Percentiles rank a stretch among this genome's conserved stretches.
Evolutionary conservation across 2,888 invertebrate genomes (phyloP).

Genomic region (Polymixis flavicincta): DNA sequence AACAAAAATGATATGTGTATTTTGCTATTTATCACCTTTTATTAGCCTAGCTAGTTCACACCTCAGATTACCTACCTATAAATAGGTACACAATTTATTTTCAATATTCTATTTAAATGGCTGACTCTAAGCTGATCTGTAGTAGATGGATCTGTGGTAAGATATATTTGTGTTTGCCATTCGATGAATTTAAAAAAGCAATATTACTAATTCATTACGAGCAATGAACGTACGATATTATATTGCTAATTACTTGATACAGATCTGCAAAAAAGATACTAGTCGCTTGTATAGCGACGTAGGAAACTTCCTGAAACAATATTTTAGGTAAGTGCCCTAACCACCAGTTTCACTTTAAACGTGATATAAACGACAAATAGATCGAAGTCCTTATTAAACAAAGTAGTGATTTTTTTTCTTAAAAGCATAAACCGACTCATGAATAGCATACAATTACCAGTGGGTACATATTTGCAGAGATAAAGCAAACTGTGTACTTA

Average conservation of each 20-base stretch:
- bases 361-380: background rate
- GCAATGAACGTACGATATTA: background rate
- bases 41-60: conserved; percentile 15
- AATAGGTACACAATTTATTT: background rate
- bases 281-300: background rate
- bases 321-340: background rate
- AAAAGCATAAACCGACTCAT: background rate
- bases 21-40: conserved; percentile 5
- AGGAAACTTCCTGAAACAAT: background rate
- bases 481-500: background rate
- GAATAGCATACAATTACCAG: background rate
- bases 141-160: background rate
- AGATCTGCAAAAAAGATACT: background rate
- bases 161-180: background rate
- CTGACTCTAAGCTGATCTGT: background rate
- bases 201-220: background rate
- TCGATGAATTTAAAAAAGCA: background rate
- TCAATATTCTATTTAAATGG: conserved; percentile 3
- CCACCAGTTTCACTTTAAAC: background rate
- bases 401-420: background rate
- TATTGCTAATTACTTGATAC: background rate
- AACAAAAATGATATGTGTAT: background rate
- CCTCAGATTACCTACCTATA: background rate
- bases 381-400: too few relatives aligned
- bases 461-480: background rate